Base-by-base conservation (phyloP, 2,113 vertebrate species). In the Lophochroa leadbeateri region DNA sequence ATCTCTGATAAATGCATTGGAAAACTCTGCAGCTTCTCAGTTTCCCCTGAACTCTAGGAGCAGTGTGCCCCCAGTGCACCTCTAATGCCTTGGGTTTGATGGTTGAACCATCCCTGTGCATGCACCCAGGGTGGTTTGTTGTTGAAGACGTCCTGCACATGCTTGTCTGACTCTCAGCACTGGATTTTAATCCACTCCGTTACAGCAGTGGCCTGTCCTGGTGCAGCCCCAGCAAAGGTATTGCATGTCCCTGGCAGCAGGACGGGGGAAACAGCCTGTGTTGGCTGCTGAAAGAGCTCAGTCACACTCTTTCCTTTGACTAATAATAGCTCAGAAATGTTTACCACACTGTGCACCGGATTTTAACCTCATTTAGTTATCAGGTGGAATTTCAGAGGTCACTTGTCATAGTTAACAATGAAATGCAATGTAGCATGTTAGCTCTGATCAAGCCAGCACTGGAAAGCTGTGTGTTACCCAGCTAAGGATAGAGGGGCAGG, bases 291-390 rank as follows among this genome's bases (percentile, higher is more conserved):
- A 4, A 46, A 46, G 58, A 85, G 79, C 90, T 70, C n/a, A 5
- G 14, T 63, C 53, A 74, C 47, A 0, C 79, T 71, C 28, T 47
- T 65, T 5, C 71, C 80, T 64, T 21, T 46, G 67, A 39, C 57
- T 82, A 18, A 25, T 5, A 46, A n/a, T 10, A 53, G 28, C 10
- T 41, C 55, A 75, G 77, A 25, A 25, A 9, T 25, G 84, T 72
- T 82, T 75, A 16, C 44, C 17, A 1, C 16, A 1, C 72, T 13
- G 0, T 8, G 5, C 16, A 0, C 49, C 0, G 8, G 23, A 6
- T 64, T 76, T 70, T 18, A 13, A 9, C 39, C 49, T 83, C 29
- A 0, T 67, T 57, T 71, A 29, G 52, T 63, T 52, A 15, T 28
- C 39, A 31, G 79, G 60, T 74, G 75, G 10, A 23, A 13, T 39